A percentile compares a stretch with the other conserved stretches of the same genome.
phyloP scores from a whole-genome alignment of 2,797 vertebrate species.

The Gymnoscopelus microlampas region DNA sequence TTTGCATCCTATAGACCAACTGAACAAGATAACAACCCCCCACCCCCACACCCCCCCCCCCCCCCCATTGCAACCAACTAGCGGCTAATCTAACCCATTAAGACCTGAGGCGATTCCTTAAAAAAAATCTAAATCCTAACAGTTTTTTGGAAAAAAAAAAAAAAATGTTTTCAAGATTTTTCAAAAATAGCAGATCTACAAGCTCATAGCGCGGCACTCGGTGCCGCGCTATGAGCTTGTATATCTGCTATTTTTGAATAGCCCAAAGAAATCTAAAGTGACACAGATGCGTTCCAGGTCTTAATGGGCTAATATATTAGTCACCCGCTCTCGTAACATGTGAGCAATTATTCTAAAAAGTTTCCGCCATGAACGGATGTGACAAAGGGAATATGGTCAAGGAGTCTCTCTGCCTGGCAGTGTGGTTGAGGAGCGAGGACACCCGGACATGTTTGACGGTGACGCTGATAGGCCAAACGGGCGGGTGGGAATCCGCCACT shows the following conservation, averaged over 20 bases:
- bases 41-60: slow-evolving; percentile 42
- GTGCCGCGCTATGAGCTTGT: no score
- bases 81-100: slow-evolving; percentile 79
- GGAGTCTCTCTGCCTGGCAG: slow-evolving; percentile 50
- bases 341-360: slow-evolving; percentile 86
- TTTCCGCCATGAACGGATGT: slow-evolving; percentile 72
- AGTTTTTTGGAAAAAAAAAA: no score
- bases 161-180: no score
- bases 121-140: no score
- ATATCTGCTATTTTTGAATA: no score
- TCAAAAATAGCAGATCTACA: no score
- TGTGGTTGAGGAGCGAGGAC: slow-evolving; percentile 3
- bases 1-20: slow-evolving; percentile 57
- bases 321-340: slow-evolving; percentile 77
- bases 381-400: slow-evolving; percentile 80
- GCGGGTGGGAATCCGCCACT: slow-evolving; percentile 82
- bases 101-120: no score
- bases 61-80: slow-evolving; percentile 60
- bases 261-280: no score
- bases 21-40: slow-evolving; percentile 67
- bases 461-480: slow-evolving; percentile 85
- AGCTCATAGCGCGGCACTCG: no score
- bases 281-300: no score
- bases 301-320: slow-evolving; percentile 88
- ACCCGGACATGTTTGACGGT: slow-evolving; percentile 48